Base-by-base conservation (phyloP, 2,797 vertebrate genomes). In the Sebastes goodei region DNA sequence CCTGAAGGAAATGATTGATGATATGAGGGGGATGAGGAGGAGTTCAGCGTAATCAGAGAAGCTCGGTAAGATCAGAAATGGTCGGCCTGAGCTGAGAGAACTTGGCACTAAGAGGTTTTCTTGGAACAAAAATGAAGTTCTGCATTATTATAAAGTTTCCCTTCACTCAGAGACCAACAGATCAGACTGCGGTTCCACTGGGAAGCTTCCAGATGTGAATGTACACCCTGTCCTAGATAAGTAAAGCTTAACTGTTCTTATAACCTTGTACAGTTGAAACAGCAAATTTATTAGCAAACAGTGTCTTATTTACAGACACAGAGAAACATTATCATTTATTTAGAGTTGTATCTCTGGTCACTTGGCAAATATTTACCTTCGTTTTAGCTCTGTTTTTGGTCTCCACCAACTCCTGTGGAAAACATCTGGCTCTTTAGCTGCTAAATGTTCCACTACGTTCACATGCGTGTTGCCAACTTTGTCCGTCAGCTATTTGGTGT, bases 91-190 rank as follows among this genome's bases (percentile, higher is more conserved):
- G 35, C 21, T 71, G 29, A 71, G 23, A 69, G 52, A 17, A 49
- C 7, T 21, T 32, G n/a, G n/a, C 35, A 20, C 46, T 69, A 32
- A 62, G 7, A 69, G 35, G 32, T 61, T 60, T 42, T 56, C 23
- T 27, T 71, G 33, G 1, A 78, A 53, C n/a, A 53, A 21, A 80
- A 59, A 60, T 64, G 25, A 78, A 80, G 32, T 78, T 80, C 32
- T 23, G 17, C 8, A 49, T 53, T 25, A 76, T 25, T 25, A 76
- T 25, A 56, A 70, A 79, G 21, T 25, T 52, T 61, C 30, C 25
- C 12, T n/a, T 68, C 29, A 23, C 64, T 57, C 29, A 75, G 38
- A 27, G 11, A 11, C 33, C 33, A 35, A 35, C 33, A 59, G 61
- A 30, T 38, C 46, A 57, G 30, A 65, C 10, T 63, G 69, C 63